Evolutionary conservation across 2,113 vertebrate genomes (phyloP).

Genomic region (Cololabis saira): DNA sequence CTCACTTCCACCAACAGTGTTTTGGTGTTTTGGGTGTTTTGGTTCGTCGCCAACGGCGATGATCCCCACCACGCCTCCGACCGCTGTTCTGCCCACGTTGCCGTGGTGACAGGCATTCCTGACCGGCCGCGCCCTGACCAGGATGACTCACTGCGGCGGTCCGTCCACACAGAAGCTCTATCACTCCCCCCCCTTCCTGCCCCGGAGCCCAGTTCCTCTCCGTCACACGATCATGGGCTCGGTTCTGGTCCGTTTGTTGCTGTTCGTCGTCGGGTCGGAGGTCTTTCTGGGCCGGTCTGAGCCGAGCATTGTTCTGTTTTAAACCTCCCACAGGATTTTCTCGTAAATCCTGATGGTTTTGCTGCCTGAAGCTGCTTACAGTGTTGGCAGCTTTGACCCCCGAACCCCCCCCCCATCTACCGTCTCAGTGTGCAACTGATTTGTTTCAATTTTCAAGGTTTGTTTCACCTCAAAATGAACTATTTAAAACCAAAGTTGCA

Average conservation of each 20-base stretch:
- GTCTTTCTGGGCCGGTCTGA: not conserved
- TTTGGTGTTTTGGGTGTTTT: too few relatives aligned
- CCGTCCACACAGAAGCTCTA: conserved; percentile 2
- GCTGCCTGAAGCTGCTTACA: not conserved
- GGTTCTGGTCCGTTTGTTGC: conserved; percentile 6
- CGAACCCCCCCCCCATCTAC: too few relatives aligned
- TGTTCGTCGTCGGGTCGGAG: not conserved
- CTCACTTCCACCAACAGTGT: conserved; percentile 38
- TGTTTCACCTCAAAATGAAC: too few relatives aligned
- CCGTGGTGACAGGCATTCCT: conserved; percentile 47
- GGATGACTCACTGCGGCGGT: conserved; percentile 68
- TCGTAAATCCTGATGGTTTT: not conserved
- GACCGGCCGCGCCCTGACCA: conserved; percentile 54
- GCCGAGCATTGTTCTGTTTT: too few relatives aligned
- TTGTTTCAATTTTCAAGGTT: too few relatives aligned
- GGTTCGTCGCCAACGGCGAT: conserved; percentile 53
- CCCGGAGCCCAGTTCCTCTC: conserved; percentile 42
- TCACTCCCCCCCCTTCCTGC: conserved; percentile 32
- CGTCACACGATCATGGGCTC: conserved; percentile 43
- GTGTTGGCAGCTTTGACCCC: too few relatives aligned
- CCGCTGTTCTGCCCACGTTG: conserved; percentile 48
- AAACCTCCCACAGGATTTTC: not conserved
- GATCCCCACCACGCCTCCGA: conserved; percentile 36
- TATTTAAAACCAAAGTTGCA: too few relatives aligned
- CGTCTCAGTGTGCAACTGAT: too few relatives aligned